phyloP scores from a whole-genome alignment of 2,113 vertebrate species.

The Lasiurus borealis region DNA sequence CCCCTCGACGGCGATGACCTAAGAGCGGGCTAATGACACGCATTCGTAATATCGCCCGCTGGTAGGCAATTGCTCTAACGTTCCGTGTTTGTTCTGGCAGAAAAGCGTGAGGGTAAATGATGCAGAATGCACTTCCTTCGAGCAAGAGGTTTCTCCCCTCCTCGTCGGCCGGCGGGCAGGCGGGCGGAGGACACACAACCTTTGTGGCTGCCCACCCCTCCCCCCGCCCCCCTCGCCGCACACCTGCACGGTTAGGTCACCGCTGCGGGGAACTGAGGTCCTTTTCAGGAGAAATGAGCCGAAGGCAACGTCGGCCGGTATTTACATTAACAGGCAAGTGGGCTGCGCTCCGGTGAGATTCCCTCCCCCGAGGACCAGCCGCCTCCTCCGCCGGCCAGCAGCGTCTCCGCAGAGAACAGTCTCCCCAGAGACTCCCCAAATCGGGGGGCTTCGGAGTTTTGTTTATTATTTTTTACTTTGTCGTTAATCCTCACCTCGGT shows the following conservation, averaged over 20 bases:
- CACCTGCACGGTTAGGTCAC: neutral
- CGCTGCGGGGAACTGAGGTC: neutral
- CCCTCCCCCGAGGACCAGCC: neutral
- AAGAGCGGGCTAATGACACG: neutral
- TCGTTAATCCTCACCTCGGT: too few relatives aligned
- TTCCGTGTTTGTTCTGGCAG: neutral
- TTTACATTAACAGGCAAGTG: neutral
- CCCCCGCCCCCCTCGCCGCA: too few relatives aligned
- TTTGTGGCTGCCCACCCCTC: neutral
- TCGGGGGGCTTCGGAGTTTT: too few relatives aligned
- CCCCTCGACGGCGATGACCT: neutral
- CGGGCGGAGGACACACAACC: fast-evolving
- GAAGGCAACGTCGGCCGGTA: neutral
- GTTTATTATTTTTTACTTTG: too few relatives aligned
- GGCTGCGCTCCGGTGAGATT: neutral
- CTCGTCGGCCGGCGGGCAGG: neutral
- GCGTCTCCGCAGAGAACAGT: neutral
- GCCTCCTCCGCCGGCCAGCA: neutral
- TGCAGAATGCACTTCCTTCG: neutral
- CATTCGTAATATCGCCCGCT: neutral
- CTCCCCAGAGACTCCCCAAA: neutral
- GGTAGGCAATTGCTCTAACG: neutral
- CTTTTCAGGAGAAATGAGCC: neutral
- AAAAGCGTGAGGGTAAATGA: neutral
- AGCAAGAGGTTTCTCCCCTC: neutral